Percentiles rank a stretch among this genome's conserved stretches.
These are phyloP conservation scores for Oxygymnocypris stewartii DNA, from an alignment of 2,113 vertebrate species.

Conservation along the genomic window DNA sequence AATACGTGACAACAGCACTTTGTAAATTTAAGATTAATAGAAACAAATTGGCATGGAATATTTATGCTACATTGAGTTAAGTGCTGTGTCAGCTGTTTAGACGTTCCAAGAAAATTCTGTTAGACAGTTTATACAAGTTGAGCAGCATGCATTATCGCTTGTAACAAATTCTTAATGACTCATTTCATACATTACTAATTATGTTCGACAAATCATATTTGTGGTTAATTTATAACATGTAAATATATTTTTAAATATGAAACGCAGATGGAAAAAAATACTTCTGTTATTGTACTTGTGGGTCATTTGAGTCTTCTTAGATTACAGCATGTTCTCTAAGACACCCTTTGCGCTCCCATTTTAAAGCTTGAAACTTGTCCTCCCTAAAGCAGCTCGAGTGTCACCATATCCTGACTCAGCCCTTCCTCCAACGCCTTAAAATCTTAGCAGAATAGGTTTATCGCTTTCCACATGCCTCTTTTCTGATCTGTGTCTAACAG, in stretches of 20 bases:
- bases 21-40: conserved; percentile 57
- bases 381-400: conserved; percentile 26
- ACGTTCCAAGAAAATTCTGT: neutral
- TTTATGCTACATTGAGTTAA: conserved; percentile 58
- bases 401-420: conserved; percentile 22
- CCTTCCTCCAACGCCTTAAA: conserved; percentile 35
- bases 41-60: conserved; percentile 36
- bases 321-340: conserved; percentile 21
- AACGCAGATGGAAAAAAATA: neutral
- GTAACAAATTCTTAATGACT: neutral
- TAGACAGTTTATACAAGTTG: neutral
- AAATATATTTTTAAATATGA: conserved; percentile 1
- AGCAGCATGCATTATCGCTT: neutral
- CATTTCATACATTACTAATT: neutral
- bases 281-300: neutral
- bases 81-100: conserved; percentile 52
- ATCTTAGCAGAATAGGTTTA: conserved; percentile 26
- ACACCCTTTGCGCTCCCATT: neutral
- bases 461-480: conserved; percentile 31
- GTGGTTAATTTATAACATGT: neutral
- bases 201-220: neutral
- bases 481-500: conserved; percentile 44
- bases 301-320: conserved; percentile 1
- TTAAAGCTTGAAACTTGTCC: conserved; percentile 8
- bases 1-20: neutral